These are phyloP conservation scores for Caenorhabditis auriculariae DNA, from an alignment of 2,888 invertebrate species.

Conservation along the genomic window DNA sequence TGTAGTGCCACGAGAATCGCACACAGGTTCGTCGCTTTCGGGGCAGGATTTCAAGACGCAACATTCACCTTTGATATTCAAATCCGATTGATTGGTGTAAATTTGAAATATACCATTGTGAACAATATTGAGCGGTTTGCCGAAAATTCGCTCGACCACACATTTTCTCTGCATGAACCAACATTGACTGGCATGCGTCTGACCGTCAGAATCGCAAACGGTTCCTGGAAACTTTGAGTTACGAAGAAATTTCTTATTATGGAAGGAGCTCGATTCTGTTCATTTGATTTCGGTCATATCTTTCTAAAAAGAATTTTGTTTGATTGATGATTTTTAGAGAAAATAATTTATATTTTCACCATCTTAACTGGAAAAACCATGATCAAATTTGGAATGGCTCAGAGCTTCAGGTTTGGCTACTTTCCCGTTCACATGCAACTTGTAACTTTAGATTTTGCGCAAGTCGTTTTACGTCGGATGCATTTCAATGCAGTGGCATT, in stretches of 20 bases:
- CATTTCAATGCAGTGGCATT: too few relatives aligned
- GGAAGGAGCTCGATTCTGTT: too few relatives aligned
- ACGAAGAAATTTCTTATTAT: neutral
- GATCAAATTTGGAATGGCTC: too few relatives aligned
- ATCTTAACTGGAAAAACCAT: too few relatives aligned
- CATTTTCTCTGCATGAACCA: slow-evolving; percentile 51
- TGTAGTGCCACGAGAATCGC: slow-evolving; percentile 46
- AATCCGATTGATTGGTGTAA: neutral
- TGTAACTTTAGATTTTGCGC: too few relatives aligned
- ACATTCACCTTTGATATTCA: slow-evolving; percentile 39
- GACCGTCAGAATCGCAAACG: slow-evolving; percentile 52
- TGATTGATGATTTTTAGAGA: too few relatives aligned
- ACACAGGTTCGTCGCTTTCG: slow-evolving; percentile 43
- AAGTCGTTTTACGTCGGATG: too few relatives aligned
- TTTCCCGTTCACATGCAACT: too few relatives aligned
- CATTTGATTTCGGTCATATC: neutral
- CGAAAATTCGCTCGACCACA: slow-evolving; percentile 27
- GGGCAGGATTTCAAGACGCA: slow-evolving; percentile 45
- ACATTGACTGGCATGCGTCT: slow-evolving; percentile 45
- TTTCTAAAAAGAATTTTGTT: neutral
- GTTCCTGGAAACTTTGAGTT: slow-evolving; percentile 14
- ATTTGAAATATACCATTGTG: slow-evolving; percentile 33
- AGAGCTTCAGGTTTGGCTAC: too few relatives aligned
- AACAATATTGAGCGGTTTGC: slow-evolving; percentile 39
- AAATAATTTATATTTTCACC: too few relatives aligned